Base-by-base conservation (phyloP, 2,797 vertebrate species). In the Eurystomus glaucurus region DNA sequence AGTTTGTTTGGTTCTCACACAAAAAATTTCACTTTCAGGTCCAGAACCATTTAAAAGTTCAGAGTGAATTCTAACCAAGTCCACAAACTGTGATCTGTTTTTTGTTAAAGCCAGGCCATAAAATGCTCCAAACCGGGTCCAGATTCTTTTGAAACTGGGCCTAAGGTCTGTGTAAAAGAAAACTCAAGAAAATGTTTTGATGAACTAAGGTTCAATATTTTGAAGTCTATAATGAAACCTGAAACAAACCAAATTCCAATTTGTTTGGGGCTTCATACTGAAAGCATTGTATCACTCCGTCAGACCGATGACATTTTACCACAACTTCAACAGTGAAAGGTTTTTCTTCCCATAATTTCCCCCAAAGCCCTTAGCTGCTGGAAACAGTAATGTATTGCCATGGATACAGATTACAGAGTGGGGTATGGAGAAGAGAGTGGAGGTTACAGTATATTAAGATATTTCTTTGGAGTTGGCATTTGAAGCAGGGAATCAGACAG, bases 71-170 rank as follows among this genome's bases (percentile, higher is more conserved):
- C 94, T 90, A 96, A 68, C 93, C 95, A 96, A 96, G 81, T 85
- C 64, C 61, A 75, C 68, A 75, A 82, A 83, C 33, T 61, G 79
- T 83, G 88, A 81, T 97, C 96, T 97, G 96, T 57, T 90, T 94
- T 96, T 65, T 96, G 95, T 96, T 92, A 92, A 91, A 96, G 71
- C 54, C 93, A 97, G 94, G 86, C 93, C 81, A 93, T 95, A 96
- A 96, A 96, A 60, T 85, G 71, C 55, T 95, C 81, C 88, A 96
- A 96, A 94, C 80, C 15, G 58, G 54, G 82, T 82, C 28, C 0
- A 0, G 62, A 84, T 72, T 93, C 97, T 96, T 96, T 96, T 96
- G 94, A 97, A 95, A 94, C 75, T 65, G 37, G 86, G 88, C 68
- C 87, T 96, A 91, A 54, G 28, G 41, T 83, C 81, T 95, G 75